phyloP scores from a whole-genome alignment of 2,113 vertebrate species.

The Bubo bubo region DNA sequence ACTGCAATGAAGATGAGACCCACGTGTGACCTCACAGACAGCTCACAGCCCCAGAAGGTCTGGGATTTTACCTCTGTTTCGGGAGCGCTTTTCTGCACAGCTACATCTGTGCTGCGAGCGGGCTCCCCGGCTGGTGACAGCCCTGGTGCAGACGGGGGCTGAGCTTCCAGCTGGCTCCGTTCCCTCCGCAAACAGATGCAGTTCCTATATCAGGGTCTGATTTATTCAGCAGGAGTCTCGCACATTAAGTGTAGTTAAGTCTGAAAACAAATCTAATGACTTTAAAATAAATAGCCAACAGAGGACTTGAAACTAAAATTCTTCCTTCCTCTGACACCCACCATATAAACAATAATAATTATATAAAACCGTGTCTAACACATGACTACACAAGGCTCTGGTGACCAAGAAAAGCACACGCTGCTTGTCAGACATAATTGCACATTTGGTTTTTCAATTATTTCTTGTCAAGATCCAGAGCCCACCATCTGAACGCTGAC shows the following conservation, averaged over 20 bases:
- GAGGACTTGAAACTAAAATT: slow-evolving; percentile 43
- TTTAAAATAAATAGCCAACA: slow-evolving; percentile 67
- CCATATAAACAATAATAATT: slow-evolving; percentile 53
- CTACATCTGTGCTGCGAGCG: background rate
- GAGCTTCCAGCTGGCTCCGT: slow-evolving; percentile 49
- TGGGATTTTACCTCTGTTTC: background rate
- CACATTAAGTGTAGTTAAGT: slow-evolving; percentile 66
- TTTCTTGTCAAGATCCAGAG: slow-evolving; percentile 49
- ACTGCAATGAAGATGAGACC: fast-evolving
- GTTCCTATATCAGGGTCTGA: slow-evolving; percentile 53
- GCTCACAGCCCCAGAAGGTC: background rate
- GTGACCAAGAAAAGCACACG: slow-evolving; percentile 60
- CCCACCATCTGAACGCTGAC: slow-evolving; percentile 45
- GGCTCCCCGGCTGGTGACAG: slow-evolving; percentile 18
- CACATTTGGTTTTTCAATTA: slow-evolving; percentile 62
- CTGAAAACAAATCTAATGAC: slow-evolving; percentile 71
- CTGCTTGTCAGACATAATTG: slow-evolving; percentile 63
- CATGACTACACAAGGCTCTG: slow-evolving; percentile 54
- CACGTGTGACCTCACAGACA: background rate
- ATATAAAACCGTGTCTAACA: slow-evolving; percentile 48
- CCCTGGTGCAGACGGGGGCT: background rate
- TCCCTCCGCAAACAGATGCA: slow-evolving; percentile 53
- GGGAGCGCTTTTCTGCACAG: background rate
- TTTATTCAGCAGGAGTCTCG: slow-evolving; percentile 59
- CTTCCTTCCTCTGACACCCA: slow-evolving; percentile 59